Evolutionary conservation across 2,797 vertebrate species (phyloP).

Genomic region (Florisuga fusca): DNA sequence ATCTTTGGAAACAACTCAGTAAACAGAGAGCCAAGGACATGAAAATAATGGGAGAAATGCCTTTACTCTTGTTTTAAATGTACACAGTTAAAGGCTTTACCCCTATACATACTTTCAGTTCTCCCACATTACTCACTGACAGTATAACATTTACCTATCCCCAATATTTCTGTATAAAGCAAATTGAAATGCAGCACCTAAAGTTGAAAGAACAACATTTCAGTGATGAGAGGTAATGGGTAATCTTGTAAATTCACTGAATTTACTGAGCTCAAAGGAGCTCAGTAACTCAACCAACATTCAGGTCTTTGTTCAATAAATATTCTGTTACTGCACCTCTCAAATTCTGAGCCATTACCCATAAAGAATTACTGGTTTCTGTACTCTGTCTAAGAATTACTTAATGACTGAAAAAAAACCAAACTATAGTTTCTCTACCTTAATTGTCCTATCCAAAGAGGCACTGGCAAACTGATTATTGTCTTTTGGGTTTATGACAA

Average conservation of each 20-base stretch:
- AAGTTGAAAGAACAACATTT: not conserved
- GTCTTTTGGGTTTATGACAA: constrained; percentile 98
- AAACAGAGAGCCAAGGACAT: not conserved
- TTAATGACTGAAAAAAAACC: not conserved
- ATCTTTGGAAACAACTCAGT: not conserved
- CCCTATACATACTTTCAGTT: not conserved
- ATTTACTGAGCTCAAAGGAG: not conserved
- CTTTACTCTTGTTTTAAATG: not conserved
- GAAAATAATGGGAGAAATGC: not conserved
- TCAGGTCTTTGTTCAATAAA: not conserved
- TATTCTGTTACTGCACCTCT: not conserved
- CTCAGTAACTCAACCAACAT: not conserved
- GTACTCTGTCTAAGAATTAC: not conserved
- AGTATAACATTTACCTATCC: not conserved
- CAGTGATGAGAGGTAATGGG: not conserved
- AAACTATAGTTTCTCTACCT: constrained; percentile 79
- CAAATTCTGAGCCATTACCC: not conserved
- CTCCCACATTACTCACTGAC: not conserved
- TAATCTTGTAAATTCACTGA: not conserved
- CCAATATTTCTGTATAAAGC: not conserved
- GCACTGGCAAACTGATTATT: constrained; percentile 99
- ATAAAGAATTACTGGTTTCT: not conserved
- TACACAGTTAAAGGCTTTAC: not conserved
- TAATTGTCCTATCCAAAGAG: constrained; percentile 96
- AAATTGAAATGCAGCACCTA: not conserved